Percentiles rank a stretch among this genome's conserved stretches.
These are phyloP conservation scores for Micromys minutus DNA, from an alignment of 2,113 vertebrate species.

Conservation along the genomic window DNA sequence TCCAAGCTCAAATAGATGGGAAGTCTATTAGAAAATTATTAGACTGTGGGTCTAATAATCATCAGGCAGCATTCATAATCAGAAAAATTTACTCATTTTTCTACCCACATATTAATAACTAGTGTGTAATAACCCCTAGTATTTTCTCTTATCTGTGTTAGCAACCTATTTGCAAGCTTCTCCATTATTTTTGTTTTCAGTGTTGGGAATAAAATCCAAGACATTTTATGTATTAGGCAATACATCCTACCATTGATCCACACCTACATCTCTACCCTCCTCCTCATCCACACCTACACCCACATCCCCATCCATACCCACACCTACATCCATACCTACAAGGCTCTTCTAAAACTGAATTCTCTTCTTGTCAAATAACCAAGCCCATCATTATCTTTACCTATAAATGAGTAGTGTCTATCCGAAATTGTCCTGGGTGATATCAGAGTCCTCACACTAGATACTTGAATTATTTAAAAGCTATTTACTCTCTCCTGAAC, in stretches of 20 bases:
- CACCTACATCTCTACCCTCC: neutral
- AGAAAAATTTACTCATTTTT: neutral
- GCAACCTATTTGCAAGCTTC: neutral
- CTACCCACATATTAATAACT: neutral
- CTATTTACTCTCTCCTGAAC: neutral
- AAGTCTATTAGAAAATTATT: neutral
- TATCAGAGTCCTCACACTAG: neutral
- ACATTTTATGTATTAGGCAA: neutral
- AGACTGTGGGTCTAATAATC: neutral
- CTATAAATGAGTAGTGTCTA: neutral
- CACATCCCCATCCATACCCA: no score
- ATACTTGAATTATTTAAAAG: neutral
- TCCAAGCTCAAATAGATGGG: neutral
- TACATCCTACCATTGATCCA: neutral
- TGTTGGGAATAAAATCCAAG: neutral
- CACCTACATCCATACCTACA: neutral
- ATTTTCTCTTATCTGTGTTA: neutral
- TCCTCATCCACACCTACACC: no score
- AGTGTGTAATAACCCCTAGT: neutral
- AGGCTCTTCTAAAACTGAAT: neutral
- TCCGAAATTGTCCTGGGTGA: neutral
- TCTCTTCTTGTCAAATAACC: neutral
- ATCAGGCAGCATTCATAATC: neutral
- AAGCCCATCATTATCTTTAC: neutral
- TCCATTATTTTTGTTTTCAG: neutral